Conservation (phyloP, 2,888 invertebrate genomes). For the Mythimna lalbum region DNA sequence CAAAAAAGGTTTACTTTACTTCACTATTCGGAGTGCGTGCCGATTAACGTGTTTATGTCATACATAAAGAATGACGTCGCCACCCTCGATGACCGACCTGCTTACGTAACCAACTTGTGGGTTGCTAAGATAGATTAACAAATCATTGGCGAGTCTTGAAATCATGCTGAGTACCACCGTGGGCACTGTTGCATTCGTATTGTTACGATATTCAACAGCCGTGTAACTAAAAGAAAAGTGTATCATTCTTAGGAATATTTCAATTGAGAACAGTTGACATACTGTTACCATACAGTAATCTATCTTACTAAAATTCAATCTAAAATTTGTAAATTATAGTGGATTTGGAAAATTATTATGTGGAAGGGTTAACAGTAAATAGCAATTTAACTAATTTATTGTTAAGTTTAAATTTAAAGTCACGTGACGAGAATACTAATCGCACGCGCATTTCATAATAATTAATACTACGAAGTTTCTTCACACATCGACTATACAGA, state of each 20-base stretch:
- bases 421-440: constrained; percentile 28
- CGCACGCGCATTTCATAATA: constrained; percentile 62
- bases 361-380: constrained; percentile 2
- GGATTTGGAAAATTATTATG: background rate
- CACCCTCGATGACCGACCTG: constrained; percentile 6
- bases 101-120: constrained; percentile 20
- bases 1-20: constrained; percentile 14
- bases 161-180: constrained; percentile 16
- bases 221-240: background rate
- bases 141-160: constrained; percentile 28
- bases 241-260: background rate
- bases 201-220: background rate
- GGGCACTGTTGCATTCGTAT: constrained; percentile 12
- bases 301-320: background rate
- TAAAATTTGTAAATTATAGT: background rate
- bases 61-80: constrained; percentile 41
- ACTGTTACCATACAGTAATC: background rate
- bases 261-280: background rate
- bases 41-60: constrained; percentile 36
- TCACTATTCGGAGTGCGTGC: constrained; percentile 12
- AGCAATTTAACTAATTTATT: constrained; percentile 1
- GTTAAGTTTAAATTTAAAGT: background rate
- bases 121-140: constrained; percentile 27
- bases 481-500: background rate
- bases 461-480: background rate